Evolutionary conservation across 2,797 vertebrate species (phyloP), one percentile per base, ranked within the genome.

Genomic region (Botia almorhae): DNA sequence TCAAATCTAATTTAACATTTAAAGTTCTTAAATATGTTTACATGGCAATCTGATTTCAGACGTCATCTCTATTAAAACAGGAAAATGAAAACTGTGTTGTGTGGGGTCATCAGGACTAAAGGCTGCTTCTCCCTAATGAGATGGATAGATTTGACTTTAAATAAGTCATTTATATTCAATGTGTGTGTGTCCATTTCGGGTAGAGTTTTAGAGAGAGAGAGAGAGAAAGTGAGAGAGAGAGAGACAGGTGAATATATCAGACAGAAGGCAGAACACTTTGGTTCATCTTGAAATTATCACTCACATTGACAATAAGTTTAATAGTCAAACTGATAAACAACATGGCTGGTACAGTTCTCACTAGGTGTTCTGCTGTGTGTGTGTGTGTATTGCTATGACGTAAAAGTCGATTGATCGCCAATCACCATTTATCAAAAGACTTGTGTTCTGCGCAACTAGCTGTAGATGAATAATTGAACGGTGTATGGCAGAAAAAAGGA

Each of bases 391-490:
- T 36, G 19, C 69, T 60, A 51, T 61, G 36, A 64, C 56, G 21
- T 69, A 69, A 63, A 76, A 80, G 78, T 74, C 8, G 64, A 76
- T 81, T 50, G 74, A 76, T 84, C 63, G 46, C 71, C 78, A 78
- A 55, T 85, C 67, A 74, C 36, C 64, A 78, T 78, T 85, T 83
- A 79, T 82, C 64, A 55, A 81, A 78, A 84, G 3, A 69, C 69
- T 56, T 26, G 7, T 58, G 69, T 82, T 86, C 69, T 69, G 23
- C 67, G 69, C 76, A 67, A 81, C 72, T 68, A 82, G 78, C 39
- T 71, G 58, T 7, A 36, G 69, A 82, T 84, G 69, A 87, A 89
- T 87, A 85, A 89, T 85, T 86, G 70, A 87, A 78, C 50, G 70
- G 74, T 7, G 69, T 53, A 65, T 79, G 60, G 68, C 68, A 82